Evolutionary conservation across 2,797 vertebrate species (phyloP).

Genomic region (Malacoctenus gilli): DNA sequence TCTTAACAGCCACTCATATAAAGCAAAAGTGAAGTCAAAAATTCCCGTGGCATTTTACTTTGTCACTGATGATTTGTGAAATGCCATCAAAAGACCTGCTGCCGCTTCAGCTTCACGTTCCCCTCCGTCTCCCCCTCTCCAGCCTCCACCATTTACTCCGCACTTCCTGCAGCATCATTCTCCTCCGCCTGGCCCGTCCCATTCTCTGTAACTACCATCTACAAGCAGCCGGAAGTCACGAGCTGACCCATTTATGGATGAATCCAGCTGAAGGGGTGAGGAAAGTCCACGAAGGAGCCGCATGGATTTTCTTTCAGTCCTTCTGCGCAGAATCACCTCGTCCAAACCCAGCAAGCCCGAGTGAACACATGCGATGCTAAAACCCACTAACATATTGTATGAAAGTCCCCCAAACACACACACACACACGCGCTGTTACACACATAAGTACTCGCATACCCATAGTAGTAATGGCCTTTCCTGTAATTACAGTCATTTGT

Average conservation of each 20-base stretch:
- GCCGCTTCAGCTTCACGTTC: slow-evolving; percentile 2
- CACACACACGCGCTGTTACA: not conserved
- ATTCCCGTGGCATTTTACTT: slow-evolving; percentile 15
- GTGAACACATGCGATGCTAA: not conserved
- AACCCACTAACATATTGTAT: slow-evolving; percentile 23
- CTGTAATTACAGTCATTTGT: slow-evolving; percentile 95
- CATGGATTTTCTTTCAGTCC: slow-evolving; percentile 7
- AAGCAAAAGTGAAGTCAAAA: not conserved
- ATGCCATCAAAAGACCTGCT: slow-evolving; percentile 6
- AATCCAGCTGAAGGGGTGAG: slow-evolving; percentile 31
- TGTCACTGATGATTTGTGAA: slow-evolving; percentile 16
- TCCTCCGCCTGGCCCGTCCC: not conserved
- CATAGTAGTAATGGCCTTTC: slow-evolving; percentile 73
- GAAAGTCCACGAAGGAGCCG: slow-evolving; percentile 5
- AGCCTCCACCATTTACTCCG: slow-evolving; percentile 1
- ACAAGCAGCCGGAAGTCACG: slow-evolving; percentile 35
- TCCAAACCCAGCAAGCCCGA: slow-evolving; percentile 10
- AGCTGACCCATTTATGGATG: slow-evolving; percentile 46
- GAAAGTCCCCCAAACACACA: slow-evolving; percentile 3
- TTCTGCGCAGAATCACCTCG: not conserved
- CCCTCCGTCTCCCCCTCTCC: not conserved
- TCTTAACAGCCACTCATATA: not conserved
- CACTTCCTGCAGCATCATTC: not conserved
- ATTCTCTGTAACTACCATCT: slow-evolving; percentile 11
- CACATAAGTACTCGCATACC: slow-evolving; percentile 29